Evolutionary conservation across 2,797 vertebrate genomes (phyloP).

Genomic region (Mycteria americana): DNA sequence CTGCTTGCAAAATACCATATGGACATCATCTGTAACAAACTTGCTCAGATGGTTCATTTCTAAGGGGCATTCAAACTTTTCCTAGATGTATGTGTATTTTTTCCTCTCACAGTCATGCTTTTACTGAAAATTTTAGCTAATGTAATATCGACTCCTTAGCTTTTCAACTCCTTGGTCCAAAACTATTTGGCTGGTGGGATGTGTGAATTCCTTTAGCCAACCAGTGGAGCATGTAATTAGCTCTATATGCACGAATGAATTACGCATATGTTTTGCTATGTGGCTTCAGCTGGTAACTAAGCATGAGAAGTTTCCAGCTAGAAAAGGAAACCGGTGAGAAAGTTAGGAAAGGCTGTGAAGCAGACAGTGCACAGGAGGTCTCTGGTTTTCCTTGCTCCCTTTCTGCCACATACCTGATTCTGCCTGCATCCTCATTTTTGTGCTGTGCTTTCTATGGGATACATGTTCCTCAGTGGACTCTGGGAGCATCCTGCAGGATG

Average conservation of each 20-base stretch:
- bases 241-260: constrained; percentile 62
- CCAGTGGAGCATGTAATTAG: constrained; percentile 66
- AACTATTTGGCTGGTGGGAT: constrained; percentile 61
- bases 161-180: constrained; percentile 48
- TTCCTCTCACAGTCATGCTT: constrained; percentile 45
- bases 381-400: background rate
- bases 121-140: constrained; percentile 34
- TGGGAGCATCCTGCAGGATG: background rate
- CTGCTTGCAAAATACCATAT: constrained; percentile 54
- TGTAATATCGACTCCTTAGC: background rate
- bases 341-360: background rate
- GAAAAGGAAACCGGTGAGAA: constrained; percentile 41
- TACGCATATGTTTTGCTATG: constrained; percentile 64
- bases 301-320: constrained; percentile 48
- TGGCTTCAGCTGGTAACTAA: constrained; percentile 62
- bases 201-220: constrained; percentile 63
- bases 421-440: background rate
- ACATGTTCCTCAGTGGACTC: background rate
- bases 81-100: background rate
- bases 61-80: constrained; percentile 23
- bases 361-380: background rate
- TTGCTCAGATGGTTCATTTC: constrained; percentile 49
- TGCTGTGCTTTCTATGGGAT: background rate
- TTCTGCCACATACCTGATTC: background rate
- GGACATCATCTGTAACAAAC: constrained; percentile 39